These are phyloP conservation scores for Riparia riparia DNA, from an alignment of 2,113 vertebrate species.

Conservation along the genomic window DNA sequence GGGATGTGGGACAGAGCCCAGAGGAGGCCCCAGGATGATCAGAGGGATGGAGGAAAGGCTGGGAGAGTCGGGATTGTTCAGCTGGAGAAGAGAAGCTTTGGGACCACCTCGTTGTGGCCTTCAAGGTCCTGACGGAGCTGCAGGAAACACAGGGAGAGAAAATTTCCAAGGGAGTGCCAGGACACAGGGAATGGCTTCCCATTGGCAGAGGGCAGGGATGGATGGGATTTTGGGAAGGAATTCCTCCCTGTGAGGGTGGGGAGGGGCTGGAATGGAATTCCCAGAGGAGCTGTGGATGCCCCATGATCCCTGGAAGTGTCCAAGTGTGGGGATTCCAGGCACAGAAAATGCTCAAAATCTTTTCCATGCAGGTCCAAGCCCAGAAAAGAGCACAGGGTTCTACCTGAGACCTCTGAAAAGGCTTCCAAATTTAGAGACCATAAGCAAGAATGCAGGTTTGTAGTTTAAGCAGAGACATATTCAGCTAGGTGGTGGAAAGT, in stretches of 20 bases:
- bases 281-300: neutral
- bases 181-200: neutral
- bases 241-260: rapidly evolving
- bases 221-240: neutral
- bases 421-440: no score
- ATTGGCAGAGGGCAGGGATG: neutral
- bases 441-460: no score
- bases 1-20: neutral
- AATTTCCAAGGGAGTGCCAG: neutral
- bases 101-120: neutral
- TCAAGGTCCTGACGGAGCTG: neutral
- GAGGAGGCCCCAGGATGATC: neutral
- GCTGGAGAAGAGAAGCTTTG: neutral
- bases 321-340: neutral
- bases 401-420: no score
- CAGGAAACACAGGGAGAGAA: neutral
- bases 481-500: no score
- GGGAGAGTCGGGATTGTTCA: neutral
- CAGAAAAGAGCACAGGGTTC: no score
- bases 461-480: no score
- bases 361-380: no score
- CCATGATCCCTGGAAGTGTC: neutral
- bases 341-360: no score
- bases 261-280: neutral
- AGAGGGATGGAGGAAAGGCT: neutral